Percentiles rank a stretch among this genome's conserved stretches.
These are phyloP conservation scores for Eupithecia dodoneata DNA, from an alignment of 2,888 invertebrate species.

Conservation along the genomic window DNA sequence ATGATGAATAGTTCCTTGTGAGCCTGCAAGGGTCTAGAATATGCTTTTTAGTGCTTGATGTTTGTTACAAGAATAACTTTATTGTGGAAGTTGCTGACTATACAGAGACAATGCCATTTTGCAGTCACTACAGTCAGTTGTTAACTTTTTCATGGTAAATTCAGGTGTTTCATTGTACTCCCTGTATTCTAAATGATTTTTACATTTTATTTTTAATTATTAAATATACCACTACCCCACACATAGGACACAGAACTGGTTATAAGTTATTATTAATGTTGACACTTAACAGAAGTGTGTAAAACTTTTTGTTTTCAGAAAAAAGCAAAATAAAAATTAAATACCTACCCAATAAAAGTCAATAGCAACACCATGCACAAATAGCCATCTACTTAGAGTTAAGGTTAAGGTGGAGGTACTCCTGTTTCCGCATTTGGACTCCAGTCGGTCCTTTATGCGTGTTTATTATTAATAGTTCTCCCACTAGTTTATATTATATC, in stretches of 20 bases:
- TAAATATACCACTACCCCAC: too few species aligned
- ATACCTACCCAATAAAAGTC: too few species aligned
- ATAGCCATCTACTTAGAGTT: not conserved
- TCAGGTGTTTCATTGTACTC: not conserved
- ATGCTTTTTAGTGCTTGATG: not conserved
- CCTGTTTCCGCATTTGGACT: too few species aligned
- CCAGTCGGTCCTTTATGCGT: too few species aligned
- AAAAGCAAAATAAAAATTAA: too few species aligned
- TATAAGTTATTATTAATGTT: too few species aligned
- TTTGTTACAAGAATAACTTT: not conserved
- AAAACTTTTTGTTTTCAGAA: too few species aligned
- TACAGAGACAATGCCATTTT: not conserved
- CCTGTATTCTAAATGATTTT: not conserved
- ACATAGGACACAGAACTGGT: too few species aligned
- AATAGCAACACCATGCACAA: not conserved
- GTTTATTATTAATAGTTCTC: not conserved
- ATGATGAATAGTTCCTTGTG: conserved; percentile 11
- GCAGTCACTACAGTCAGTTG: not conserved
- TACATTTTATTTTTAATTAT: too few species aligned
- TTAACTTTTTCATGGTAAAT: not conserved
- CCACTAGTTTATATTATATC: not conserved
- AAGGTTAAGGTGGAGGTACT: too few species aligned
- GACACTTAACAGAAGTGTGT: too few species aligned
- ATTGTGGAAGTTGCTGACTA: not conserved
- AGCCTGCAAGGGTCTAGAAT: not conserved